Evolutionary conservation across 1,140 invertebrate species (phyloP).

Genomic region (Aplysia californica): DNA sequence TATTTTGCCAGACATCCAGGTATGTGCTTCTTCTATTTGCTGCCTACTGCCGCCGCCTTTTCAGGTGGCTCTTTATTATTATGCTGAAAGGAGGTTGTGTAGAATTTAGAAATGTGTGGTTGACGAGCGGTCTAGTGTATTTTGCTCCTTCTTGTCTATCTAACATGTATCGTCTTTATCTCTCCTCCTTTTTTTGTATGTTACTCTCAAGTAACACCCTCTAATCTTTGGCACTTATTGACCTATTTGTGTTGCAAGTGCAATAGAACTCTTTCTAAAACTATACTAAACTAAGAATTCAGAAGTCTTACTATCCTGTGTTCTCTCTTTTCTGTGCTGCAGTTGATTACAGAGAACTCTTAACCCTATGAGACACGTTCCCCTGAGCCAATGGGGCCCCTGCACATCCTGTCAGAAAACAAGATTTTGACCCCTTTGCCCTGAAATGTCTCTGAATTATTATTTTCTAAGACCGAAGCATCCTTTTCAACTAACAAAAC

Average conservation of each 20-base stretch:
- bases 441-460: neutral
- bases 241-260: no score
- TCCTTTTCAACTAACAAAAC: neutral
- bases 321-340: no score
- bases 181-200: neutral
- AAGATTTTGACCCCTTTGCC: neutral
- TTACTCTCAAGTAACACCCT: no score
- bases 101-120: neutral
- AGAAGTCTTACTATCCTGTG: no score
- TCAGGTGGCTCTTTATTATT: neutral
- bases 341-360: no score
- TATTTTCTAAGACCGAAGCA: neutral
- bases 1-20: conserved; percentile 91
- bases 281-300: no score
- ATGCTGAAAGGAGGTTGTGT: neutral
- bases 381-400: no score
- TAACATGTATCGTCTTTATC: neutral
- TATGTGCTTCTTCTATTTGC: conserved; percentile 50
- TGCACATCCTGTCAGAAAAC: no score
- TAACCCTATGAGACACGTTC: no score
- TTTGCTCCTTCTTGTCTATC: neutral
- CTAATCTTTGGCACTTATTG: no score
- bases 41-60: no score
- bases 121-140: neutral
- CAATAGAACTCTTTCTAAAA: no score